Conservation (phyloP, 2,888 invertebrate species). For the Nomada fabriciana region DNA sequence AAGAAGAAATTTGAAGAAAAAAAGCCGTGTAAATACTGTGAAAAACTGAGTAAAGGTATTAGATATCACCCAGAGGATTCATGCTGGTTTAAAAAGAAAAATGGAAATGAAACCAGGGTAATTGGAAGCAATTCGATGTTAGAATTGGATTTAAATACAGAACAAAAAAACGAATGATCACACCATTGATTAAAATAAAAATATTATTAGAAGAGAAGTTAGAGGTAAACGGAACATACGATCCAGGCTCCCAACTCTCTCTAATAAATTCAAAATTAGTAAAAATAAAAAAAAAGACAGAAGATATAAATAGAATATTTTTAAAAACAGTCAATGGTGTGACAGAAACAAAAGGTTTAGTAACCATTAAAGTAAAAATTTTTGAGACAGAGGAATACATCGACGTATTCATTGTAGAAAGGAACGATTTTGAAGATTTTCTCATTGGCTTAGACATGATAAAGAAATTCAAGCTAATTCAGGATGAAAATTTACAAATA, state of each 20-base stretch:
- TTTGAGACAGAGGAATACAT: constrained; percentile 66
- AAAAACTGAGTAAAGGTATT: not conserved
- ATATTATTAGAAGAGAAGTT: constrained; percentile 51
- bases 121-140: constrained; percentile 44
- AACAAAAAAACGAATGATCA: constrained; percentile 47
- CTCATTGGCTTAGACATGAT: constrained; percentile 66
- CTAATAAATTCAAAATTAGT: constrained; percentile 66
- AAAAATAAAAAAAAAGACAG: constrained; percentile 43
- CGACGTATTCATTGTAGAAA: constrained; percentile 62
- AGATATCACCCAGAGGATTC: constrained; percentile 1
- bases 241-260: constrained; percentile 65
- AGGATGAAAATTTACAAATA: constrained; percentile 64
- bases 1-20: constrained; percentile 29
- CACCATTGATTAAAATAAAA: constrained; percentile 70
- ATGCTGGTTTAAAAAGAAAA: constrained; percentile 30
- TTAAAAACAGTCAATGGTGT: constrained; percentile 70
- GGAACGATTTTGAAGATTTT: constrained; percentile 61
- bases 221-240: constrained; percentile 57
- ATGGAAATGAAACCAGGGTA: constrained; percentile 19
- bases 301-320: constrained; percentile 52
- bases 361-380: constrained; percentile 67
- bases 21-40: constrained; percentile 25
- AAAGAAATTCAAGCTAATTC: constrained; percentile 61
- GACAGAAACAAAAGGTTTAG: constrained; percentile 58
- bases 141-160: constrained; percentile 1